These are phyloP conservation scores for Aplidium turbinatum DNA, from an alignment of 23 tunicate species.

Conservation along the genomic window DNA sequence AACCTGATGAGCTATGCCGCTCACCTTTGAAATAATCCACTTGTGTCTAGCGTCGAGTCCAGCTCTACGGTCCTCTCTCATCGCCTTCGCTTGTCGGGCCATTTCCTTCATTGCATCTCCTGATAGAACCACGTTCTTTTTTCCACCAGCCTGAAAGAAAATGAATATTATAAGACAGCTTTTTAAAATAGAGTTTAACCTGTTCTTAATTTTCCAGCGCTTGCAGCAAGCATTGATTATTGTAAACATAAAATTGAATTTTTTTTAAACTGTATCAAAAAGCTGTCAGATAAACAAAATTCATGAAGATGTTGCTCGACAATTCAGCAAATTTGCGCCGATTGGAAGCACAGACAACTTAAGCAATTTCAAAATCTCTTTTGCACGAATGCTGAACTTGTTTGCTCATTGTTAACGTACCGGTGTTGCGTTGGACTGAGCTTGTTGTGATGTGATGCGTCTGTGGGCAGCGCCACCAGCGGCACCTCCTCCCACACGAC, in stretches of 20 bases:
- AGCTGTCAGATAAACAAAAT: too few species aligned
- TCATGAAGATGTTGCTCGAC: too few species aligned
- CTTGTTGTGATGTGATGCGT: slow-evolving; percentile 74
- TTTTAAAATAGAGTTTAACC: too few species aligned
- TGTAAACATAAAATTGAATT: too few species aligned
- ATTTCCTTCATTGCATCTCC: slow-evolving; percentile 98
- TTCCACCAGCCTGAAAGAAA: slow-evolving; percentile 87
- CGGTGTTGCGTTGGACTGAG: slow-evolving; percentile 58
- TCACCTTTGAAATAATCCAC: slow-evolving; percentile 90
- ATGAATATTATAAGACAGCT: too few species aligned
- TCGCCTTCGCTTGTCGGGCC: slow-evolving; percentile 92
- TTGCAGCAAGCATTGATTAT: too few species aligned
- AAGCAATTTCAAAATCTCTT: background rate
- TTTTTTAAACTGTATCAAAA: too few species aligned
- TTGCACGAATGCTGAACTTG: too few species aligned
- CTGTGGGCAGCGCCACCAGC: slow-evolving; percentile 72
- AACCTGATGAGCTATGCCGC: too few species aligned
- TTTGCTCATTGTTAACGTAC: slow-evolving; percentile 44
- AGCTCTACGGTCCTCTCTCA: slow-evolving; percentile 81
- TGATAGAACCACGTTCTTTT: slow-evolving; percentile 85
- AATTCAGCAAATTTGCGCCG: too few species aligned
- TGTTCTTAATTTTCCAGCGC: too few species aligned
- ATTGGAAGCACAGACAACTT: background rate
- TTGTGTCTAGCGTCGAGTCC: slow-evolving; percentile 84
- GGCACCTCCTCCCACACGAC: slow-evolving; percentile 56